Evolutionary conservation across 2,113 vertebrate species (phyloP).

Genomic region (Nesogale talazaci): DNA sequence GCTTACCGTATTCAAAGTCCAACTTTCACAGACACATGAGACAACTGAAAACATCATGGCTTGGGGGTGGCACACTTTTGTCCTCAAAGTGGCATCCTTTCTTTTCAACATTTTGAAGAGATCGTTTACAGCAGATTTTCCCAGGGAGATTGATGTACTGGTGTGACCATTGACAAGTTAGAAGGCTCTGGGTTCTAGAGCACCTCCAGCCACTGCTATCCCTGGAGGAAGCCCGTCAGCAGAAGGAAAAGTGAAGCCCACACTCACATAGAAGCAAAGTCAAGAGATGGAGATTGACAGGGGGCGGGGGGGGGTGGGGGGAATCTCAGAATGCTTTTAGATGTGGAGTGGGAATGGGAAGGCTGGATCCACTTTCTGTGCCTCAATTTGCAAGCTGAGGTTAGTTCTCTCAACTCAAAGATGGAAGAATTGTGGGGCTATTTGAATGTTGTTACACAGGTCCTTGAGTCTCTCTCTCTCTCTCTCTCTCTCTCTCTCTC

Average conservation of each 20-base stretch:
- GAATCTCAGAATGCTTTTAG: neutral
- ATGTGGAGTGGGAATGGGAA: neutral
- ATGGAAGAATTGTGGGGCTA: neutral
- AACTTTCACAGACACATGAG: no score
- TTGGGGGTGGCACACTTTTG: no score
- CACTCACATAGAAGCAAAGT: neutral
- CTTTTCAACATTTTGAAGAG: no score
- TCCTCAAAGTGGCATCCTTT: no score
- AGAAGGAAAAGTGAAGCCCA: neutral
- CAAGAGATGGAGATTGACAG: neutral
- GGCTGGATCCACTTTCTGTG: neutral
- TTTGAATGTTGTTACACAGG: neutral
- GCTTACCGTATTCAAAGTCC: no score
- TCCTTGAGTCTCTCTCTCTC: no score
- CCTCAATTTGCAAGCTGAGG: neutral
- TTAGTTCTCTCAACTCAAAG: neutral
- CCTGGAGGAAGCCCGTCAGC: neutral
- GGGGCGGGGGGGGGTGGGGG: no score
- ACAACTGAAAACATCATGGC: no score
- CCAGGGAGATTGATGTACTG: neutral
- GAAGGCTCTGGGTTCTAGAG: neutral
- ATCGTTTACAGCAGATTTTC: no score
- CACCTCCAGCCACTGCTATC: neutral
- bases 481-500: no score
- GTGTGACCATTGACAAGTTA: neutral